A percentile compares a stretch with the other conserved stretches of the same genome.
phyloP scores from a whole-genome alignment of 2,888 invertebrate species.

The Nemapogon koenigi region DNA sequence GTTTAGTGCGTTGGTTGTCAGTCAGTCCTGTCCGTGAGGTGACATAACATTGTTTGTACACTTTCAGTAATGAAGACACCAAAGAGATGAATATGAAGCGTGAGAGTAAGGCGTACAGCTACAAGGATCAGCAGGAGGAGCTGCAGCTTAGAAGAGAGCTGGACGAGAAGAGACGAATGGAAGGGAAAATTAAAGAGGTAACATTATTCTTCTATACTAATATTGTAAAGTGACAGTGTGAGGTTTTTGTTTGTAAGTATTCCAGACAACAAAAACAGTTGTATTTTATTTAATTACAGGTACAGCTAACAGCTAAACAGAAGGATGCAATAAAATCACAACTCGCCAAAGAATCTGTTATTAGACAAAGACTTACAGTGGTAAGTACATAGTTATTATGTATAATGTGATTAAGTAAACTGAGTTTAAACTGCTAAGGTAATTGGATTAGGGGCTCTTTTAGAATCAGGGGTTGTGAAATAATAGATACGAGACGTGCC shows the following conservation, averaged over 20 bases:
- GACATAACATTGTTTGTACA: too few species aligned
- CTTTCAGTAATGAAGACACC: slow-evolving; percentile 46
- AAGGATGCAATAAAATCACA: slow-evolving; percentile 89
- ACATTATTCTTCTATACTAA: too few species aligned
- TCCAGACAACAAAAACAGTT: too few species aligned
- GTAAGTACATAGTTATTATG: slow-evolving; percentile 35
- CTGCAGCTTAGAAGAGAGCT: slow-evolving; percentile 89
- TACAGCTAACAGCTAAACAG: slow-evolving; percentile 78
- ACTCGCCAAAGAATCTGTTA: slow-evolving; percentile 81
- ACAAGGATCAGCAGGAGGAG: slow-evolving; percentile 96
- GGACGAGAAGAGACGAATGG: slow-evolving; percentile 84
- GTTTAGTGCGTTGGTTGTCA: too few species aligned
- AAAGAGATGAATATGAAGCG: slow-evolving; percentile 83
- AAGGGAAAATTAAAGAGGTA: slow-evolving; percentile 76
- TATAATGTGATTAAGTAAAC: not conserved
- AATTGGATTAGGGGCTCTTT: too few species aligned
- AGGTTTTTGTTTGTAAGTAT: too few species aligned
- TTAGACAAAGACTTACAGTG: slow-evolving; percentile 71
- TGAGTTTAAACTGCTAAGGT: too few species aligned
- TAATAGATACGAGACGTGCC: too few species aligned
- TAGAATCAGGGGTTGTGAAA: too few species aligned
- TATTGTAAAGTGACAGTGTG: not conserved
- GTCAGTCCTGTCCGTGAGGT: too few species aligned
- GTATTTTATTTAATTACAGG: too few species aligned
- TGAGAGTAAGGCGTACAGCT: slow-evolving; percentile 96